Conservation (phyloP, 2,888 invertebrate species). For the Pollenia amentaria region DNA sequence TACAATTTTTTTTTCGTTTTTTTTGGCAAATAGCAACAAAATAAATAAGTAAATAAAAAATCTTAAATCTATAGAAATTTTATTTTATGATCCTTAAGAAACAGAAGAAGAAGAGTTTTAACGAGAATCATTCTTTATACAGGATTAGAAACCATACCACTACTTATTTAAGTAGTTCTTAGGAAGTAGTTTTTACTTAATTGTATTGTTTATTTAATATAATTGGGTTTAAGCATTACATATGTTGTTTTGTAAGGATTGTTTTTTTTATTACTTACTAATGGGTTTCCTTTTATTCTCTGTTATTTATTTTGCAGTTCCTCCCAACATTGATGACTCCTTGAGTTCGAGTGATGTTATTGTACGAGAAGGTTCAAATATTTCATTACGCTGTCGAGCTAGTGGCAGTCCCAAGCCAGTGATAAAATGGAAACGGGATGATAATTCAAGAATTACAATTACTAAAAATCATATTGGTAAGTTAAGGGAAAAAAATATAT, state of each 20-base stretch:
- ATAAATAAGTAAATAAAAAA: constrained; percentile 20
- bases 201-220: constrained; percentile 43
- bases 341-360: constrained; percentile 94
- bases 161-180: not conserved
- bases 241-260: not conserved
- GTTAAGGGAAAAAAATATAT: constrained; percentile 75
- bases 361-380: constrained; percentile 94
- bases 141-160: constrained; percentile 15
- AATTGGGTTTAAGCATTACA: constrained; percentile 28
- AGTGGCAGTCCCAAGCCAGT: constrained; percentile 94
- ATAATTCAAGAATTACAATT: constrained; percentile 93
- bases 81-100: not conserved
- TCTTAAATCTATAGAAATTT: constrained; percentile 15
- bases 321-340: constrained; percentile 96
- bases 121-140: constrained; percentile 10
- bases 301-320: constrained; percentile 87
- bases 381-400: constrained; percentile 94
- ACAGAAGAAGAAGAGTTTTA: not conserved
- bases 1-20: not conserved
- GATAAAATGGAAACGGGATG: constrained; percentile 96
- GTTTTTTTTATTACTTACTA: not conserved
- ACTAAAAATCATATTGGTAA: constrained; percentile 92
- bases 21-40: constrained; percentile 53
- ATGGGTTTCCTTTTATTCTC: constrained; percentile 27
- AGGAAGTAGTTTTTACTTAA: constrained; percentile 12